Evolutionary conservation across 2,888 invertebrate species (phyloP), one percentile per base, ranked within the genome.

Genomic region (Arenicola marina): DNA sequence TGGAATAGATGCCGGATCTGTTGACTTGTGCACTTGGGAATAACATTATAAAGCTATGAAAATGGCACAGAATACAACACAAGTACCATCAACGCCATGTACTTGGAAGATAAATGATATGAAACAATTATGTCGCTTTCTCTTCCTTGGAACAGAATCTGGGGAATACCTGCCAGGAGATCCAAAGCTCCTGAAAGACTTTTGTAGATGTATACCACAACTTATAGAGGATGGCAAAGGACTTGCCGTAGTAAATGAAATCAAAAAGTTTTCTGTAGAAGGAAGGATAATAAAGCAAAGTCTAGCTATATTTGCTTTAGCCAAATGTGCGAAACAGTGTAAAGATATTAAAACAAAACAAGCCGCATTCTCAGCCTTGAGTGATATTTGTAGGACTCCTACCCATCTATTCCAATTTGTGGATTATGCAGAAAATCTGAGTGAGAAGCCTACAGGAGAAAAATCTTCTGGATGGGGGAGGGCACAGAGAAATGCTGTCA

Each of bases 351-450:
- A 53, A 2, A 83, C 88, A 0, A 87, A 87, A 69, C 83, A 84
- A 62, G 85, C 85, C 2, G 86, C 87, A 0, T 89, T 89, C 68
- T 84, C 84, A 61, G 85, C 84, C 18, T 83, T 87, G 1, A 72
- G 82, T 60, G 84, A 87, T 74, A 83, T 91, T 38, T 89, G 88
- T 74, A 85, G 85, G 65, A 86, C 86, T 54, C 87, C 90, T 7
- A 87, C 89, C 69, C 86, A 89, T 70, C 84, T 90, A 76, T 86
- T 90, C 83, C 82, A 87, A 28, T 90, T 89, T 70, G 84, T 87
- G 59, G 87, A 87, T 75, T 88, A 86, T 73, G 86, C 87, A 53
- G 86, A 87, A 73, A 73, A 84, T 59, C 75, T 89, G 72, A 80
- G 76, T 18, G 29, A 11, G 26, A 48, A 48, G 26, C 15, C 11